Evolutionary conservation across 2,113 vertebrate genomes (phyloP).

Genomic region (Cyprinus carpio): DNA sequence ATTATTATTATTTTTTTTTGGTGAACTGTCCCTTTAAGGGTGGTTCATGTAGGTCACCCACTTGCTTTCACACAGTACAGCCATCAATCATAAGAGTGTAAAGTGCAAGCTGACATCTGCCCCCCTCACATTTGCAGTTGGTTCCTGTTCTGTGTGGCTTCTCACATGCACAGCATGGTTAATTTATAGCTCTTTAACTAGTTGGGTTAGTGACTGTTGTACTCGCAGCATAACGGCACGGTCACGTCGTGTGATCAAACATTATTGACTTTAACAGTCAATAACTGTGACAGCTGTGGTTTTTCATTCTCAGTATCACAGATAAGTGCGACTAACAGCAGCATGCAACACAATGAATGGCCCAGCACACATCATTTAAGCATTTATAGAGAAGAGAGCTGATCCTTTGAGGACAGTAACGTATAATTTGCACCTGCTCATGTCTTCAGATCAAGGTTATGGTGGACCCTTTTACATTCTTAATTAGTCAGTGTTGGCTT

Average conservation of each 20-base stretch:
- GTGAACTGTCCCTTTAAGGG: not conserved
- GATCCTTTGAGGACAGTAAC: not conserved
- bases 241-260: constrained; percentile 53
- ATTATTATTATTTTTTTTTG: not conserved
- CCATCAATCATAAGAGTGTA: constrained; percentile 22
- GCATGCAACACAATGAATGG: not conserved
- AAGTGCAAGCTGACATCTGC: constrained; percentile 13
- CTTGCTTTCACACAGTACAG: constrained; percentile 29
- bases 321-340: constrained; percentile 12
- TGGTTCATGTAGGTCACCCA: constrained; percentile 33
- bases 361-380: constrained; percentile 12
- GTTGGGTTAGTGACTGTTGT: constrained; percentile 35
- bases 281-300: constrained; percentile 42
- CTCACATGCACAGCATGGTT: not conserved
- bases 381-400: not conserved
- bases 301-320: constrained; percentile 41
- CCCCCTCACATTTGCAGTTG: not conserved
- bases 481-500: not conserved
- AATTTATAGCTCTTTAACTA: constrained; percentile 25
- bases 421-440: not conserved
- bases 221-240: not conserved
- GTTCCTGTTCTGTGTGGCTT: not conserved
- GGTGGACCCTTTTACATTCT: not conserved
- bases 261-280: constrained; percentile 50
- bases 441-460: not conserved